phyloP scores from a whole-genome alignment of 2,797 vertebrate genomes.

The Falco peregrinus region DNA sequence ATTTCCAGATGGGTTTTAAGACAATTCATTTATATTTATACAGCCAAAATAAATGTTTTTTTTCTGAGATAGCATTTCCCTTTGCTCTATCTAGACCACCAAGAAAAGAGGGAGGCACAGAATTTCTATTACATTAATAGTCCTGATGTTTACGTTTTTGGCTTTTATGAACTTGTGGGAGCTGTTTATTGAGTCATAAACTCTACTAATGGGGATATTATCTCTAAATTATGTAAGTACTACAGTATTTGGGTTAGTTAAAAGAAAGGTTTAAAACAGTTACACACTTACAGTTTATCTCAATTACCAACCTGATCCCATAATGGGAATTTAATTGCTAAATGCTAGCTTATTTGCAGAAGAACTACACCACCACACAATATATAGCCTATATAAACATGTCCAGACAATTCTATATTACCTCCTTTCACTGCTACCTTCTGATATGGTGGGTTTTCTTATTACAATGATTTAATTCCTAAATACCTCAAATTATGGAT shows the following conservation, averaged over 20 bases:
- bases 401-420: not conserved
- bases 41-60: slow-evolving; percentile 72
- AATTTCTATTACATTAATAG: slow-evolving; percentile 76
- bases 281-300: slow-evolving; percentile 68
- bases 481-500: not conserved
- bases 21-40: slow-evolving; percentile 76
- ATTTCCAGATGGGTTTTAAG: slow-evolving; percentile 71
- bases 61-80: slow-evolving; percentile 68
- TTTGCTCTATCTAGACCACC: slow-evolving; percentile 76
- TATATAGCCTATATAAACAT: slow-evolving; percentile 32
- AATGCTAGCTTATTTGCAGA: slow-evolving; percentile 65
- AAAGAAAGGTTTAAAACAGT: slow-evolving; percentile 72
- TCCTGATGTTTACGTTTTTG: slow-evolving; percentile 72
- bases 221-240: slow-evolving; percentile 78
- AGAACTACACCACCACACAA: slow-evolving; percentile 22
- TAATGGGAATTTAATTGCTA: slow-evolving; percentile 79
- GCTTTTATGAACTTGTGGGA: slow-evolving; percentile 80
- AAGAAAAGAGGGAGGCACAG: slow-evolving; percentile 68
- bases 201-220: slow-evolving; percentile 80
- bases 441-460: not conserved
- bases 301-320: slow-evolving; percentile 72
- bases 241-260: slow-evolving; percentile 68
- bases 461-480: slow-evolving; percentile 13
- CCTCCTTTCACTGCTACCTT: slow-evolving; percentile 33
- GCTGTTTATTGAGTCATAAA: slow-evolving; percentile 81